These are phyloP conservation scores for Heteronetta atricapilla DNA, from an alignment of 2,113 vertebrate genomes.

Conservation along the genomic window DNA sequence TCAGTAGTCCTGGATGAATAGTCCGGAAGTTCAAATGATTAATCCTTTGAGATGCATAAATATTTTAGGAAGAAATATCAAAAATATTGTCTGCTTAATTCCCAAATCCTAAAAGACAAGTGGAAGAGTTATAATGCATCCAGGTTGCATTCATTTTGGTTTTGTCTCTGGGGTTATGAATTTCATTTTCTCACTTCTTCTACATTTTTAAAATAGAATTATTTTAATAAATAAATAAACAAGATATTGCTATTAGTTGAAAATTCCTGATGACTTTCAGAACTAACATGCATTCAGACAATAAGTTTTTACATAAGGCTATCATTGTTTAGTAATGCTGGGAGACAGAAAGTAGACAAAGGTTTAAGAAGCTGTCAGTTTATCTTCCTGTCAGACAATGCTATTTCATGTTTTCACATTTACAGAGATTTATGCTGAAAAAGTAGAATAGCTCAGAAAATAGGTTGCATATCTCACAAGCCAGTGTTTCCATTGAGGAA, in stretches of 20 bases:
- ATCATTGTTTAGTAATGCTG: background rate
- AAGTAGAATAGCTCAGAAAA: background rate
- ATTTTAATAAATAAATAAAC: background rate
- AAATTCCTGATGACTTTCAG: background rate
- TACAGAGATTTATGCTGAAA: background rate
- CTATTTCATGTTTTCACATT: background rate
- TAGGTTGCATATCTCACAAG: background rate
- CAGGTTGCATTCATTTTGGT: background rate
- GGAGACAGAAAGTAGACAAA: background rate
- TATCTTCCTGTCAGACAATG: background rate
- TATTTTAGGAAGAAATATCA: background rate
- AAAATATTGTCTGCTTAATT: background rate
- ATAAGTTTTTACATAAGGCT: background rate
- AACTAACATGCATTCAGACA: background rate
- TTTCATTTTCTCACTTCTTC: background rate
- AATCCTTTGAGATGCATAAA: background rate
- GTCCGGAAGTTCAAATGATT: background rate
- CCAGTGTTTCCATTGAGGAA: background rate
- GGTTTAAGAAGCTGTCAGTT: background rate
- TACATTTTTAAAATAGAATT: background rate
- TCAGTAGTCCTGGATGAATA: background rate
- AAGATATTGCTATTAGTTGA: background rate
- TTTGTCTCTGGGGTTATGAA: background rate
- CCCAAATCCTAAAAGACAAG: background rate
- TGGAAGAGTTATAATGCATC: background rate